These are phyloP conservation scores for Anthophora plumipes DNA, from an alignment of 2,888 invertebrate genomes.

Conservation along the genomic window DNA sequence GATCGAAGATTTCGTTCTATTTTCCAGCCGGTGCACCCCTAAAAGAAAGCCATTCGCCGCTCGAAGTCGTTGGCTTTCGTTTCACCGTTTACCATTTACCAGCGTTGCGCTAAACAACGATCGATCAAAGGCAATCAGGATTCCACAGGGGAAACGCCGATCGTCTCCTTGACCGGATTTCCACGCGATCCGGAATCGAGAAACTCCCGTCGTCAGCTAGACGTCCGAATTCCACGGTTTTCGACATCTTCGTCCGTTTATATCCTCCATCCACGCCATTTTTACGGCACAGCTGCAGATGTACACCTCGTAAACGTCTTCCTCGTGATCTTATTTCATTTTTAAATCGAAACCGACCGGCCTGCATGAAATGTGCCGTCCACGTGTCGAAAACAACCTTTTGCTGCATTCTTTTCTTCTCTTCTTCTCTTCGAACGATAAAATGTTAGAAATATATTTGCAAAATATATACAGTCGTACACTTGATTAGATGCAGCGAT, in stretches of 20 bases:
- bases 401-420: background rate
- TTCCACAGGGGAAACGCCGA: constrained; percentile 31
- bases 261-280: background rate
- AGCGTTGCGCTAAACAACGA: constrained; percentile 19
- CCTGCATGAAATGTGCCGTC: too few relatives aligned
- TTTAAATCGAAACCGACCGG: too few relatives aligned
- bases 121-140: constrained; percentile 39
- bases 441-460: too few relatives aligned
- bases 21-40: background rate
- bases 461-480: too few relatives aligned
- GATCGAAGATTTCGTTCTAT: background rate
- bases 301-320: too few relatives aligned
- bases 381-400: background rate
- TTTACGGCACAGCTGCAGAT: background rate
- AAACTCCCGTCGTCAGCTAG: constrained; percentile 1
- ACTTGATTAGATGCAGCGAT: too few relatives aligned
- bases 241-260: background rate
- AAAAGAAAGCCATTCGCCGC: background rate
- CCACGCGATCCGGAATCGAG: background rate
- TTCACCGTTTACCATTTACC: constrained; percentile 26
- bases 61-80: constrained; percentile 1
- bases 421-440: background rate
- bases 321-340: too few relatives aligned
- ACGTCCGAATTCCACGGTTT: constrained; percentile 8
- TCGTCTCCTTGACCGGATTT: constrained; percentile 57